These are phyloP conservation scores for Falco biarmicus DNA, from an alignment of 2,797 vertebrate genomes.

Conservation along the genomic window DNA sequence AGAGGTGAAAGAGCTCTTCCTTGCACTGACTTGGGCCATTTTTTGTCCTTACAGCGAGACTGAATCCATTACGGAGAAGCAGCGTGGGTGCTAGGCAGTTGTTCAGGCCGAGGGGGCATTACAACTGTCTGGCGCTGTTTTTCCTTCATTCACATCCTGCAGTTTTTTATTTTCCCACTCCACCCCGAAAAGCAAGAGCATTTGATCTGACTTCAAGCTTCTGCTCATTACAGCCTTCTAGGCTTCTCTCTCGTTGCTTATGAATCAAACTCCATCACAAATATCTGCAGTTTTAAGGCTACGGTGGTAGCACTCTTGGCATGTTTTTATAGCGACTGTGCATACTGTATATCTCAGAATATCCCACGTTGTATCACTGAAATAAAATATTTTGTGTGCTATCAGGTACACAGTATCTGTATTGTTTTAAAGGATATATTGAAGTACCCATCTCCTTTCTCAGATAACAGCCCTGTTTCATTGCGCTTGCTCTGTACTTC, in stretches of 20 bases:
- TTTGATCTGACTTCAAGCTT: background rate
- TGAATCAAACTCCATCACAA: background rate
- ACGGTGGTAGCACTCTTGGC: background rate
- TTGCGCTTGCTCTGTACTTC: background rate
- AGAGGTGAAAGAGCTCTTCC: background rate
- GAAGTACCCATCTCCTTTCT: background rate
- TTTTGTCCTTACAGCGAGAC: background rate
- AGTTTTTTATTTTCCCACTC: background rate
- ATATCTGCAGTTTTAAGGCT: background rate
- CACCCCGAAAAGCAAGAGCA: background rate
- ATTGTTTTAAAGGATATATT: background rate
- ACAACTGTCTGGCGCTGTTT: background rate
- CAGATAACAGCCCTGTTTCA: background rate
- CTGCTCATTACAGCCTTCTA: background rate
- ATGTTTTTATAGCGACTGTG: constrained; percentile 29
- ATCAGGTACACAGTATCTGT: background rate
- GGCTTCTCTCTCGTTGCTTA: background rate
- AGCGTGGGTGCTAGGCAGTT: background rate
- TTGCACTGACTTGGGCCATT: rapidly evolving
- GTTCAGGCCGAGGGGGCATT: background rate
- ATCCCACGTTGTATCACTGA: background rate
- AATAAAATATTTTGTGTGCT: background rate
- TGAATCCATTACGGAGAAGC: background rate
- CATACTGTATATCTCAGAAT: background rate
- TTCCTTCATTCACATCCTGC: background rate